A percentile compares a stretch with the other conserved stretches of the same genome.
Evolutionary conservation across 2,888 invertebrate genomes (phyloP).

Genomic region (Polydesmus complanatus): DNA sequence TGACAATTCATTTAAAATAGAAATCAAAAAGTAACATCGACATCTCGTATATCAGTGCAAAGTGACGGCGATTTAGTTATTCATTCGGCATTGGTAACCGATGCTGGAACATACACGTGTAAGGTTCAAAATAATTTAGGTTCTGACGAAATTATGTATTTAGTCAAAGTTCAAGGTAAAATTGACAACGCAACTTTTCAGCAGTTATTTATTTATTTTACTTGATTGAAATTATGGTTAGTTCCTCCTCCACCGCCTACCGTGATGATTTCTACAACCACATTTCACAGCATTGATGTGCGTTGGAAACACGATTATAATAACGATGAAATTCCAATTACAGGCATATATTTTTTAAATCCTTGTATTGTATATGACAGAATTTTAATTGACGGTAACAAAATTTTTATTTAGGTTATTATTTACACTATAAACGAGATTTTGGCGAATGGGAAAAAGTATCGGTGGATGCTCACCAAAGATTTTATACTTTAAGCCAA

Average conservation of each 20-base stretch:
- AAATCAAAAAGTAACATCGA: conserved; percentile 4
- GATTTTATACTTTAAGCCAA: conserved; percentile 55
- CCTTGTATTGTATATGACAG: too few species aligned
- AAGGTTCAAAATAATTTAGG: conserved; percentile 32
- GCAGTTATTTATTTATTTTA: neutral
- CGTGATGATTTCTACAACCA: conserved; percentile 63
- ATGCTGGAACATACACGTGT: conserved; percentile 34
- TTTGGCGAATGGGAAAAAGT: conserved; percentile 79
- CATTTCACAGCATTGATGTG: conserved; percentile 27
- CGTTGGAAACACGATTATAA: conserved; percentile 12
- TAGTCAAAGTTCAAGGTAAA: conserved; percentile 49
- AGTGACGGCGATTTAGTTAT: conserved; percentile 32
- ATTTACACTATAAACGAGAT: conserved; percentile 82
- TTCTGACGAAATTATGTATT: conserved; percentile 54
- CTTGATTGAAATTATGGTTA: conserved; percentile 26
- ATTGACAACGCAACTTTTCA: neutral
- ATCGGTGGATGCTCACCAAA: conserved; percentile 50
- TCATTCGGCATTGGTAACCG: conserved; percentile 26
- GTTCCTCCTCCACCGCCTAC: conserved; percentile 78
- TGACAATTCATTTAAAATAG: neutral
- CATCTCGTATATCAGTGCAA: neutral
- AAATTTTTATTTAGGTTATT: conserved; percentile 32
- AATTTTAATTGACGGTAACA: too few species aligned
- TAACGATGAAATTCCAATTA: conserved; percentile 14
- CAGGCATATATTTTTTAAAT: neutral